Evolutionary conservation across 92 coral and sea anemone species (phyloP), one percentile per base, ranked within the genome.

Genomic region (Paragorgia papillata): DNA sequence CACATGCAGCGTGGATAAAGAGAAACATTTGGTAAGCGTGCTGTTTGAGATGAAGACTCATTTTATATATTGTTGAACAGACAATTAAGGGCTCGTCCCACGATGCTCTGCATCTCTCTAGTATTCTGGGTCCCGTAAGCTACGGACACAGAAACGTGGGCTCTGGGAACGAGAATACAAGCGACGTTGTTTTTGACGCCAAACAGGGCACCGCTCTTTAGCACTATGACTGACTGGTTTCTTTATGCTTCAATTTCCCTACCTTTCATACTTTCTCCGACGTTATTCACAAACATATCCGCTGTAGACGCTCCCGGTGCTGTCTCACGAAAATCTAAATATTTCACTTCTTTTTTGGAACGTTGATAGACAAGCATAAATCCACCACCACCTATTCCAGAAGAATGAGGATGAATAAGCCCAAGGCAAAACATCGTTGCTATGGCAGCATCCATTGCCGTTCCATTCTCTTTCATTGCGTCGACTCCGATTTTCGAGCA

Each of bases 371-470:
- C 87, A 80, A 92, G 79, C 96, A 92, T 92, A 74, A 86, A 92
- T 5, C 92, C 97, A 21, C 97, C 95, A 19, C 97, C 97, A 12
- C 95, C 95, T 67, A 92, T 87, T 21, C 97, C 97, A 5, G 92
- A 64, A 69, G 97, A 92, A 28, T 92, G 95, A 86, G 90, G 84
- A 80, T 89, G 90, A 71, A 83, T 57, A 29, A 92, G 81, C 0
- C 97, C 97, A 15, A 87, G 69, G 34, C 95, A 89, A 48, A 92
- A 79, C 88, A 92, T 69, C 24, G 92, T 71, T 10, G 97, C 97
- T 43, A 92, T 69, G 25, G 97, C 92, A 39, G 92, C 85, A 61
- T 92, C 97, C 34, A 92, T 88, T 6, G 91, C 97, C 14, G 95
- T 84, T 19, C 97, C 97, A 0, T 78, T 73, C 1, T 40, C 51